These are phyloP conservation scores for Arion vulgaris DNA, from an alignment of 1,140 invertebrate genomes.

Conservation along the genomic window DNA sequence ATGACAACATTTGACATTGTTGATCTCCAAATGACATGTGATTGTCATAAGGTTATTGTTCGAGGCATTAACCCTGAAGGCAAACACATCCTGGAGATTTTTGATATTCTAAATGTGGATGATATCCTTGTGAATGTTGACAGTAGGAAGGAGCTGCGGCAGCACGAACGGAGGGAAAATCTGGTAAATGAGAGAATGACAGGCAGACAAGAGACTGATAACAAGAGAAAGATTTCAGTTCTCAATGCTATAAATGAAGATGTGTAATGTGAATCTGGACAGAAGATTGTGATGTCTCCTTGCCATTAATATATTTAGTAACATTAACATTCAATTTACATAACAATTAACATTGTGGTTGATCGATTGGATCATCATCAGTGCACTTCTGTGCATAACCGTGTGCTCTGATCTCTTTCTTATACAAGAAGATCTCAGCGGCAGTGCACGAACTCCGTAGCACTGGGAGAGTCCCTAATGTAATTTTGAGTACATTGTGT, in stretches of 20 bases:
- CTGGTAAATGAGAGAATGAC: constrained; percentile 11
- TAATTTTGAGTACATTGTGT: too few relatives aligned
- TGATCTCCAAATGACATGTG: constrained; percentile 24
- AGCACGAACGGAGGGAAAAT: constrained; percentile 6
- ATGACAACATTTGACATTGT: constrained; percentile 35
- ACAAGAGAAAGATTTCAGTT: background rate
- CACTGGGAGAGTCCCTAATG: too few relatives aligned
- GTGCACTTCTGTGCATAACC: too few relatives aligned
- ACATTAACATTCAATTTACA: too few relatives aligned
- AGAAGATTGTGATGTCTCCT: too few relatives aligned
- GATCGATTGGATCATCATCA: too few relatives aligned
- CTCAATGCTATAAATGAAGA: background rate
- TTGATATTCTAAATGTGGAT: constrained; percentile 32
- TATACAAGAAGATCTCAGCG: too few relatives aligned
- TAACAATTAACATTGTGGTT: too few relatives aligned
- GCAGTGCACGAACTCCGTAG: too few relatives aligned
- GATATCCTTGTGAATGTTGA: constrained; percentile 18
- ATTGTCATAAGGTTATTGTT: constrained; percentile 29
- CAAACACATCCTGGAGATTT: constrained; percentile 29
- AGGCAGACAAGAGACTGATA: background rate
- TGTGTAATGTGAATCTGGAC: background rate
- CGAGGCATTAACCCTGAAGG: background rate
- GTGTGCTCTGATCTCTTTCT: too few relatives aligned
- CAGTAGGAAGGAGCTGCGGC: background rate
- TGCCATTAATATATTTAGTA: too few relatives aligned